These are phyloP conservation scores for Gymnosoma rotundatum DNA, from an alignment of 2,888 invertebrate species.

Conservation along the genomic window DNA sequence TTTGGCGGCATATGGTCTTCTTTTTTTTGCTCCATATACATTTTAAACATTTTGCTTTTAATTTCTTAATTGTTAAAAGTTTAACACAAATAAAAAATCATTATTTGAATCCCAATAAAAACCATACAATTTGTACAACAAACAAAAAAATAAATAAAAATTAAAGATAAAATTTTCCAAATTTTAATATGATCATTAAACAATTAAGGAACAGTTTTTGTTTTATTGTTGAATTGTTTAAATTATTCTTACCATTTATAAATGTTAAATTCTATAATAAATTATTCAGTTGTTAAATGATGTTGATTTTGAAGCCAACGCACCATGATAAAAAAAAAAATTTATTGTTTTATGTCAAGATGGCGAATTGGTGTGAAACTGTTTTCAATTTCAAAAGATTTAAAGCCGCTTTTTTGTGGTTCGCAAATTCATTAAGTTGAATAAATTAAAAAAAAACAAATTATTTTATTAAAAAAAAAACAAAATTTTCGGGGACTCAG, in stretches of 20 bases:
- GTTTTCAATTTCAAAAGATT: conserved; percentile 34
- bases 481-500: no score
- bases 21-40: background rate
- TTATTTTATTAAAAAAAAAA: background rate
- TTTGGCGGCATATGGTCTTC: conserved; percentile 43
- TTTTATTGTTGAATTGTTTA: conserved; percentile 3
- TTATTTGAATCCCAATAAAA: conserved; percentile 6
- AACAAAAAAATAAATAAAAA: background rate
- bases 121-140: background rate
- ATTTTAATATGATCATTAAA: conserved; percentile 22
- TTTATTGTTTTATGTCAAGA: conserved; percentile 21
- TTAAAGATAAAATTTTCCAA: background rate
- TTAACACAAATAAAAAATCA: conserved; percentile 18
- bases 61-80: conserved; percentile 29
- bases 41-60: conserved; percentile 2
- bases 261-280: conserved; percentile 7
- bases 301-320: background rate
- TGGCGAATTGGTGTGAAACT: conserved; percentile 10
- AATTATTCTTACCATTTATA: background rate
- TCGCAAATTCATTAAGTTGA: background rate
- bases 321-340: conserved; percentile 5
- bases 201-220: background rate
- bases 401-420: conserved; percentile 11
- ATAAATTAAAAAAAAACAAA: background rate
- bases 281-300: background rate